Percentiles rank a stretch among this genome's conserved stretches.
These are phyloP conservation scores for Caiman crocodilus DNA, from an alignment of 2,797 vertebrate species.

Conservation along the genomic window DNA sequence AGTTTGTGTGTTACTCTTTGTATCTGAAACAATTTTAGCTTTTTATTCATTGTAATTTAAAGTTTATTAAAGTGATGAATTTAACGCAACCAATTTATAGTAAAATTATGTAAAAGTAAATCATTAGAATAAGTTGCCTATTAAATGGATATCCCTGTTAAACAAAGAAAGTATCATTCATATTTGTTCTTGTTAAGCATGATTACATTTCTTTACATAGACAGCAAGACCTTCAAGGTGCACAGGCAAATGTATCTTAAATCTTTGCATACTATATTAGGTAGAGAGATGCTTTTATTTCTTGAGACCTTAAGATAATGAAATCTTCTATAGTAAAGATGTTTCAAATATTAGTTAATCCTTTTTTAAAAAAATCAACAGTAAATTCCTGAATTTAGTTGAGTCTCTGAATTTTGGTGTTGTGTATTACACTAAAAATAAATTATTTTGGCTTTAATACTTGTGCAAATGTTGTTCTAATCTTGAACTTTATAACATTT, in stretches of 20 bases:
- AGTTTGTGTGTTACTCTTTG: neutral
- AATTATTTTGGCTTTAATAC: neutral
- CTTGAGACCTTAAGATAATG: neutral
- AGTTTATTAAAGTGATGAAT: neutral
- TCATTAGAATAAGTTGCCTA: neutral
- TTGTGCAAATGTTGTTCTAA: neutral
- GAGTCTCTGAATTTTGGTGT: neutral
- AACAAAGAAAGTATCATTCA: neutral
- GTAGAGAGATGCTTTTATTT: neutral
- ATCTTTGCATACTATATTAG: neutral
- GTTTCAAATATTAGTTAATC: no score
- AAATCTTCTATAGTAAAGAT: neutral
- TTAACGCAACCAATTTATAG: neutral
- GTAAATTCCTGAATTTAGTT: neutral
- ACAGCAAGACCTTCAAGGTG: neutral
- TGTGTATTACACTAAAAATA: neutral
- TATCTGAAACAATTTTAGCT: no score
- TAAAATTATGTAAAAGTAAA: neutral
- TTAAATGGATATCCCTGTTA: neutral
- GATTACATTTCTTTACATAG: neutral
- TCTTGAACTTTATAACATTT: neutral
- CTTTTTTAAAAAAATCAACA: no score
- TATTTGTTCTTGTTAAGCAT: neutral
- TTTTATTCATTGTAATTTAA: no score
- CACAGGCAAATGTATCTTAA: neutral